phyloP scores from a whole-genome alignment of 2,797 vertebrate genomes.

The Rhabdomys pumilio region DNA sequence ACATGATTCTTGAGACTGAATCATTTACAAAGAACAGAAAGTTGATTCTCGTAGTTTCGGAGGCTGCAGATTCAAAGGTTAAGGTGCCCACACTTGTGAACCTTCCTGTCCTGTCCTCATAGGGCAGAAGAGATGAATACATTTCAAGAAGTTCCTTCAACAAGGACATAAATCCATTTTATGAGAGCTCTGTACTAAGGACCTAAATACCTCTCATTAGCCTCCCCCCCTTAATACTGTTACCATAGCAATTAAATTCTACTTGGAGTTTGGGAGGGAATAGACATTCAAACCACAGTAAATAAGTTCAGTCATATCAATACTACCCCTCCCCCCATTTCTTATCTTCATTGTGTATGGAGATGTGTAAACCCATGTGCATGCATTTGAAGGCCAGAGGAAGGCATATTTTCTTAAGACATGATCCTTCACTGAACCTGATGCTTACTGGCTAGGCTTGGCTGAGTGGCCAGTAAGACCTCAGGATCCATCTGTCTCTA shows the following conservation, averaged over 20 bases:
- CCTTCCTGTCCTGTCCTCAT: not conserved
- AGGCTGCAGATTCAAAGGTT: not conserved
- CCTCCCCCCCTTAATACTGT: not conserved
- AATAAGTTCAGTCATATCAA: not conserved
- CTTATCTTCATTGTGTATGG: not conserved
- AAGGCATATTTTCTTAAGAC: too few relatives aligned
- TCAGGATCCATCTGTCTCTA: not conserved
- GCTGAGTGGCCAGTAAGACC: not conserved
- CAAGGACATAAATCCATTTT: not conserved
- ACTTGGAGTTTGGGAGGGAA: not conserved
- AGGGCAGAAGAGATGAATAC: not conserved
- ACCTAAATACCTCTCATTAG: not conserved
- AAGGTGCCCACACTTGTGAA: not conserved
- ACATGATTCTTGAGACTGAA: not conserved
- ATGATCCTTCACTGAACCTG: not conserved
- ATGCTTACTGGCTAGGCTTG: too few relatives aligned
- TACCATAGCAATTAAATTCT: not conserved
- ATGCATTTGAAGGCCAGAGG: not conserved
- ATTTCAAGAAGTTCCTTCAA: not conserved
- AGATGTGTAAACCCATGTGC: too few relatives aligned
- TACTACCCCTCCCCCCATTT: not conserved
- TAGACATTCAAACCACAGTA: not conserved
- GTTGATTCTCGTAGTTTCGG: not conserved
- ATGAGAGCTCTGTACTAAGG: not conserved
- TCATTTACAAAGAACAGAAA: not conserved